These are phyloP conservation scores for Tipula unca DNA, from an alignment of 2,888 invertebrate genomes.

Conservation along the genomic window DNA sequence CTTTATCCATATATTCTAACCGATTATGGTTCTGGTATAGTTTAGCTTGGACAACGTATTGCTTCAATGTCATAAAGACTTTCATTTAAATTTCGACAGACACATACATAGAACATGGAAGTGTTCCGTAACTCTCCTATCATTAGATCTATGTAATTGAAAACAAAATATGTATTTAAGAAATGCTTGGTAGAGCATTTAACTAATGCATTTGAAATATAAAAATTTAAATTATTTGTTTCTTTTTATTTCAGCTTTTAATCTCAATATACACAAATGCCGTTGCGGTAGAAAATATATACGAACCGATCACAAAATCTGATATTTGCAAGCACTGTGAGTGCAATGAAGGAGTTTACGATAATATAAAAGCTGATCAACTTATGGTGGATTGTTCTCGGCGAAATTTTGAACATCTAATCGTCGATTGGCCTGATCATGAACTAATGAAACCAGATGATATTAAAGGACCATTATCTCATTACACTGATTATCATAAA, in stretches of 20 bases:
- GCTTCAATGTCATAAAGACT: too few species aligned
- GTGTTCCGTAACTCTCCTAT: too few species aligned
- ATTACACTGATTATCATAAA: conserved; percentile 26
- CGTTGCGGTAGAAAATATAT: neutral
- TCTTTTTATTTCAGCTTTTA: neutral
- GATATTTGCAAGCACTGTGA: neutral
- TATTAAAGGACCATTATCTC: neutral
- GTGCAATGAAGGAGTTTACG: conserved; percentile 21
- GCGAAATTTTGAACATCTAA: conserved; percentile 36
- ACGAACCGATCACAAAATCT: neutral
- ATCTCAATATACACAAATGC: neutral
- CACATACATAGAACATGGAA: too few species aligned
- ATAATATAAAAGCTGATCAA: conserved; percentile 29
- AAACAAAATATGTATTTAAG: too few species aligned
- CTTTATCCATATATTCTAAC: too few species aligned
- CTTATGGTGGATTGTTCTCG: conserved; percentile 34
- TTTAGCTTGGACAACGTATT: too few species aligned
- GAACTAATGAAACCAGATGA: neutral
- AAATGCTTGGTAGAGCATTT: too few species aligned
- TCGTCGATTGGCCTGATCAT: conserved; percentile 37
- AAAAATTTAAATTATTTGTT: too few species aligned
- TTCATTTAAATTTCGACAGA: too few species aligned
- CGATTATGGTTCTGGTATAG: too few species aligned
- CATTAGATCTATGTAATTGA: too few species aligned
- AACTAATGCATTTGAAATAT: too few species aligned